Conservation (phyloP, 1,140 invertebrate species). For the Drosophila insularis region DNA sequence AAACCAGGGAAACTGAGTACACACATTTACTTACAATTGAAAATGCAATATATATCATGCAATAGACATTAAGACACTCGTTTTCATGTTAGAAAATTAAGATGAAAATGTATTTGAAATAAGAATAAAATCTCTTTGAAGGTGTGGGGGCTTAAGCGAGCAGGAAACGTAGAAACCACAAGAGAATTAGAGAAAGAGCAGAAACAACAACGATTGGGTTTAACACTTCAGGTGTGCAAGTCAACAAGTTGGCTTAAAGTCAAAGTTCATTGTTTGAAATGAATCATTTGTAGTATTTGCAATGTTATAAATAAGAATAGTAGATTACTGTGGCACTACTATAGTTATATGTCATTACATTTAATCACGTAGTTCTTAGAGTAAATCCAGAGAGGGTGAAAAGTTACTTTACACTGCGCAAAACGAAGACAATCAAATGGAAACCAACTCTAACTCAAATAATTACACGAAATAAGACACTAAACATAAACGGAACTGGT, state of each 20-base stretch:
- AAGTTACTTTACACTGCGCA: background rate
- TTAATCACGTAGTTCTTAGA: too few species aligned
- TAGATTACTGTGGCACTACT: too few species aligned
- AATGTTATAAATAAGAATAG: too few species aligned
- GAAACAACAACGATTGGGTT: background rate
- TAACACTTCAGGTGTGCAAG: background rate
- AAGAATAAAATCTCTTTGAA: slow-evolving; percentile 8
- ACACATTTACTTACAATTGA: slow-evolving; percentile 71
- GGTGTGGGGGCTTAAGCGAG: slow-evolving; percentile 16
- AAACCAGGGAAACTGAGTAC: slow-evolving; percentile 61
- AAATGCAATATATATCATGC: slow-evolving; percentile 44
- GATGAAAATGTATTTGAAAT: slow-evolving; percentile 29
- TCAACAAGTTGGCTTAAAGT: background rate
- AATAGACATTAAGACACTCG: slow-evolving; percentile 7
- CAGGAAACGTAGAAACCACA: slow-evolving; percentile 11
- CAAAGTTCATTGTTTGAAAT: background rate
- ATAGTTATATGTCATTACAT: too few species aligned
- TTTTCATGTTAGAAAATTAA: slow-evolving; percentile 41
- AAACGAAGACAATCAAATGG: background rate
- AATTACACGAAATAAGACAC: too few species aligned
- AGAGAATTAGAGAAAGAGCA: slow-evolving; percentile 3
- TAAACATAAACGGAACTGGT: too few species aligned
- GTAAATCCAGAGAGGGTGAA: too few species aligned
- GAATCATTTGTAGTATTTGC: background rate
- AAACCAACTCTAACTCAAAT: too few species aligned